Evolutionary conservation across 2,888 invertebrate species (phyloP), one percentile per base, ranked within the genome.

Genomic region (Dugesia japonica): DNA sequence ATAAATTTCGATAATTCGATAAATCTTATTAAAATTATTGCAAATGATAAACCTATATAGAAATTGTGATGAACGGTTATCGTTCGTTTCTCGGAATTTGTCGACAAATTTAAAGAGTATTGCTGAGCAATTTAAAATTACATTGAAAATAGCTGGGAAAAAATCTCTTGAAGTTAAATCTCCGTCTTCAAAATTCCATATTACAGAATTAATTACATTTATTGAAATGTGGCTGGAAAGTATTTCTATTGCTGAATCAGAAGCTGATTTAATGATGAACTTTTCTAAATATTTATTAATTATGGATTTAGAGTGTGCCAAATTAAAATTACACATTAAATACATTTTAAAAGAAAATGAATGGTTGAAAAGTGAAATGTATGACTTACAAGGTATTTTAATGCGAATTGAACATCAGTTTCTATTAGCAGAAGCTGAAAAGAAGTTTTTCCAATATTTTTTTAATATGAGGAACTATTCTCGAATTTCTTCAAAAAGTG

Each of bases 281-380:
- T n/a, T 56, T 1, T 4, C 20, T 4, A n/a, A 23, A 23, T 56
- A 20, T 56, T 56, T 56, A n/a, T 56, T 56, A 23, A 56, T 56
- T 13, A 9, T 20, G 20, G 56, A 56, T 56, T n/a, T 23, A 56
- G 56, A 56, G 17, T 7, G 23, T 7, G 56, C 9, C 1, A 56
- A 56, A 56, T 4, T 56, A 56, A n/a, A 20, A 23, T 56, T 56
- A n/a, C 56, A 56, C 56, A n/a, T 56, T 4, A 56, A 56, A 56
- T 23, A 56, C n/a, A 23, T 56, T 56, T n/a, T 56, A 4, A 56
- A 23, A 7, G 56, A 56, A n/a, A 56, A 56, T n/a, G 17, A 13
- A 13, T 56, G 56, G 56, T 56, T 56, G n/a, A 56, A 56, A n/a
- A 56, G 56, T 56, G 56, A 56, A 56, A 56, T 56, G 56, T 56